Evolutionary conservation across 2,113 vertebrate species (phyloP).

Genomic region (Sphaerodactylus townsendi): DNA sequence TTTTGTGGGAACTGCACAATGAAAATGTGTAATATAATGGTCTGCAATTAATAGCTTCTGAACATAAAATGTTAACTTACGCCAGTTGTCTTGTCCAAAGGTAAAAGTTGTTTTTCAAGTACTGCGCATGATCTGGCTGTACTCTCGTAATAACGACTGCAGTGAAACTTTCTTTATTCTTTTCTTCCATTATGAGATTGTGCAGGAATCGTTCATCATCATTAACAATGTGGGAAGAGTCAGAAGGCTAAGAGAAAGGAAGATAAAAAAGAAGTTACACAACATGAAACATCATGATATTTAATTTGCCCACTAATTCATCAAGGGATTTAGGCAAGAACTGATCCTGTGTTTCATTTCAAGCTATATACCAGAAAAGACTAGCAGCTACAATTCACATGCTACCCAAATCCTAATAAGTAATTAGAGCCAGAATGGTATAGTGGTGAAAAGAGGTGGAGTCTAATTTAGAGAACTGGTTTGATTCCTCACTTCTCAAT

Average conservation of each 20-base stretch:
- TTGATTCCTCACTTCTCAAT: too few species aligned
- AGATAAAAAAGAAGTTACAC: slow-evolving; percentile 7
- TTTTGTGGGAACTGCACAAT: background rate
- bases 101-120: slow-evolving; percentile 81
- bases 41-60: background rate
- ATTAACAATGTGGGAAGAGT: slow-evolving; percentile 80
- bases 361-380: background rate
- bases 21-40: background rate
- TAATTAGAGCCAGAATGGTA: too few species aligned
- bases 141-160: slow-evolving; percentile 89
- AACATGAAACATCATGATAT: background rate
- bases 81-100: slow-evolving; percentile 87
- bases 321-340: slow-evolving; percentile 22
- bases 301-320: background rate
- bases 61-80: slow-evolving; percentile 75
- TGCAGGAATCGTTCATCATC: slow-evolving; percentile 84
- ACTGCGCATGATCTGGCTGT: slow-evolving; percentile 76
- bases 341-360: background rate
- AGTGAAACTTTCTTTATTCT: slow-evolving; percentile 85
- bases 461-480: too few species aligned
- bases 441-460: too few species aligned
- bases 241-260: slow-evolving; percentile 77
- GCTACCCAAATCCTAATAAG: background rate
- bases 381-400: background rate
- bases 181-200: slow-evolving; percentile 83